phyloP scores from a whole-genome alignment of 2,888 invertebrate species.

The Dasysyrphus albostriatus region DNA sequence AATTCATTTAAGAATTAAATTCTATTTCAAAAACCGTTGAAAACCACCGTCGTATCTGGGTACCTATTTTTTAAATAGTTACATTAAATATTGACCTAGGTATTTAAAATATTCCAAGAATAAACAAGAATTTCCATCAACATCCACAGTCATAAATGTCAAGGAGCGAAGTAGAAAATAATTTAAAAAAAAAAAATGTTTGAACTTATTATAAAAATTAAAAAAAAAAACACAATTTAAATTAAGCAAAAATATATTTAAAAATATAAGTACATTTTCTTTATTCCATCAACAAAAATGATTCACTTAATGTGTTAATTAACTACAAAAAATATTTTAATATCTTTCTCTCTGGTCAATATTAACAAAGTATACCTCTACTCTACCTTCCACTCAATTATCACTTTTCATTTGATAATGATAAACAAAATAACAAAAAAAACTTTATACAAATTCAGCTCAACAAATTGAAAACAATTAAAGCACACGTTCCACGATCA shows the following conservation, averaged over 20 bases:
- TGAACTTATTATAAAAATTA: no score
- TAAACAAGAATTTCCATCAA: no score
- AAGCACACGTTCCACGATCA: constrained; percentile 24
- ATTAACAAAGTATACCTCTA: constrained; percentile 22
- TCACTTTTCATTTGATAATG: constrained; percentile 26
- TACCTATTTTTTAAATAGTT: no score
- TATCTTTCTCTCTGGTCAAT: constrained; percentile 19
- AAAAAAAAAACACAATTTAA: constrained; percentile 5
- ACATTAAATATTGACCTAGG: no score
- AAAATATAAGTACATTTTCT: neutral
- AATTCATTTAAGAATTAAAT: no score
- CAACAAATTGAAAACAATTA: constrained; percentile 26
- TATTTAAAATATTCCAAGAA: no score
- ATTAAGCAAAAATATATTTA: neutral
- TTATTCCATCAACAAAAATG: neutral
- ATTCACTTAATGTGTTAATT: constrained; percentile 62
- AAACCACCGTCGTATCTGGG: no score
- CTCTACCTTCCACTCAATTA: constrained; percentile 54
- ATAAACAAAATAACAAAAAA: constrained; percentile 3
- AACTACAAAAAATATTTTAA: constrained; percentile 14
- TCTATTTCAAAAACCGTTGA: no score
- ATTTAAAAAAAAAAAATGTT: no score
- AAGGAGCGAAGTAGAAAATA: no score
- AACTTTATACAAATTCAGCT: constrained; percentile 8
- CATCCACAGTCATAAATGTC: no score